Evolutionary conservation across 2,113 vertebrate species (phyloP).

Genomic region (Nerophis lumbriciformis): DNA sequence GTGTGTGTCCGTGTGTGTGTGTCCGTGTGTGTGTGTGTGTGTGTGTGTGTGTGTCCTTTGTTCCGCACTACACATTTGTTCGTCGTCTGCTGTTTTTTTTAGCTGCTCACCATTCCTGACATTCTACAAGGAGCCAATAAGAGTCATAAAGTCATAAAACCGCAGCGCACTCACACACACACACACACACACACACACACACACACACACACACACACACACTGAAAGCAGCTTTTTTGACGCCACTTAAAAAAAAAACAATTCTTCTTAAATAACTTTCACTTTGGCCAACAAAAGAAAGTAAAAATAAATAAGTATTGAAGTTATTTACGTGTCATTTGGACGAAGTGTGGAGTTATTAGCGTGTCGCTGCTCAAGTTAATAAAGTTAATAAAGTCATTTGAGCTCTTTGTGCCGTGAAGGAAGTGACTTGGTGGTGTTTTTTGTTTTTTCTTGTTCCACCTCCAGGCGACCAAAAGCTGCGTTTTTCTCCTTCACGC

Average conservation of each 20-base stretch:
- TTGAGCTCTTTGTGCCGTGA: no score
- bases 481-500: slow-evolving; percentile 42
- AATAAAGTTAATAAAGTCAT: no score
- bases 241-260: slow-evolving; percentile 1
- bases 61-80: slow-evolving; percentile 46
- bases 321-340: no score
- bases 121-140: slow-evolving; percentile 68
- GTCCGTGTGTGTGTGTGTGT: slow-evolving; percentile 7
- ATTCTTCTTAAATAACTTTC: slow-evolving; percentile 13
- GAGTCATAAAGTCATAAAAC: slow-evolving; percentile 64
- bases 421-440: no score
- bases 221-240: not conserved
- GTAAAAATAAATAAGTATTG: no score
- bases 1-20: slow-evolving; percentile 9
- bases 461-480: no score
- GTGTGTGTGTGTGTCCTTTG: slow-evolving; percentile 7
- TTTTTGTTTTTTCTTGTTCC: no score
- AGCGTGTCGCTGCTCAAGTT: no score
- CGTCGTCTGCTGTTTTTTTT: slow-evolving; percentile 57
- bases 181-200: slow-evolving; percentile 15
- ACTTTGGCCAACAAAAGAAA: not conserved
- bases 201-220: not conserved
- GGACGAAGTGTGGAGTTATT: no score
- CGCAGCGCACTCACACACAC: slow-evolving; percentile 4
- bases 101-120: slow-evolving; percentile 53